phyloP scores from a whole-genome alignment of 2,888 invertebrate species.

The Dysmachus trigonus region DNA sequence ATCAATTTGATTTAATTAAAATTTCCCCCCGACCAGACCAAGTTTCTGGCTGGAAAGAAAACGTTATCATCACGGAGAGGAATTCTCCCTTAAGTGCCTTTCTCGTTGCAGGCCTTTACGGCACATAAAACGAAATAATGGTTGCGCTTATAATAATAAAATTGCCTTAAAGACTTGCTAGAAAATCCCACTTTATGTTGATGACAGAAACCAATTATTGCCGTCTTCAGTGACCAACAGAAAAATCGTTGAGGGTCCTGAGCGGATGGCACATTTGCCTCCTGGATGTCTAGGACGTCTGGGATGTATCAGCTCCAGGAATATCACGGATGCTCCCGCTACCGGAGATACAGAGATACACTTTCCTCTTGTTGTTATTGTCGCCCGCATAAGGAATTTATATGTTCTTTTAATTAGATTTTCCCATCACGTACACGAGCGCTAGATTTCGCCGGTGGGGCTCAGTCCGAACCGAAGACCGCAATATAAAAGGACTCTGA shows the following conservation, averaged over 20 bases:
- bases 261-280: neutral
- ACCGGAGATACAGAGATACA: neutral
- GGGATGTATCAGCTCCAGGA: neutral
- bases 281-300: neutral
- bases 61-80: conserved; percentile 5
- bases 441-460: conserved; percentile 37
- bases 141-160: conserved; percentile 41
- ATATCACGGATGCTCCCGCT: neutral
- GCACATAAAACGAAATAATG: conserved; percentile 36
- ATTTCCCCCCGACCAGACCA: neutral
- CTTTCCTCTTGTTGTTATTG: conserved; percentile 18
- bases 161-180: conserved; percentile 27
- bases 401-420: conserved; percentile 52
- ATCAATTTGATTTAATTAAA: conserved; percentile 41
- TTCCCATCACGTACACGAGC: conserved; percentile 49
- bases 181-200: conserved; percentile 37
- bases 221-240: conserved; percentile 38
- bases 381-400: conserved; percentile 33
- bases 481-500: neutral
- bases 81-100: conserved; percentile 25
- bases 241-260: conserved; percentile 34
- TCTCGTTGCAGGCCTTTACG: conserved; percentile 29
- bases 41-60: neutral
- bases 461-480: neutral
- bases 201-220: conserved; percentile 38